Conservation (phyloP, 1,140 invertebrate species). For the Tetragonula clypearis region DNA sequence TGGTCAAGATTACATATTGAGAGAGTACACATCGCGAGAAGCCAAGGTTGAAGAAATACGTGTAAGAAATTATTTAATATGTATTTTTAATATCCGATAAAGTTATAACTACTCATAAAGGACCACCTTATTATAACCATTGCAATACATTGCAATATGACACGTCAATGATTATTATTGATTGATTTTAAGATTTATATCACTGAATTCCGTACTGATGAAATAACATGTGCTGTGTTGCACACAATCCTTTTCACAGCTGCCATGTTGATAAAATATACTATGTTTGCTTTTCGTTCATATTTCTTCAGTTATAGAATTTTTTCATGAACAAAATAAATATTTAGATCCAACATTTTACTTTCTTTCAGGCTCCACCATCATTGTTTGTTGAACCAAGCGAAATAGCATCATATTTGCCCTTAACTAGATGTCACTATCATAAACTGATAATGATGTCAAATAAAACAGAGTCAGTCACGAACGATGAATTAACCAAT, state of each 20-base stretch:
- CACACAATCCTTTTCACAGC: too few relatives aligned
- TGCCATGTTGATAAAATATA: too few relatives aligned
- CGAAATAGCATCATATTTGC: constrained; percentile 82
- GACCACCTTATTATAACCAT: too few relatives aligned
- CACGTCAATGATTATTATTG: too few relatives aligned
- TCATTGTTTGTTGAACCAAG: constrained; percentile 82
- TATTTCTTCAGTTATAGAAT: not conserved
- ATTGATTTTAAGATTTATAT: too few relatives aligned
- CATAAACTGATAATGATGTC: constrained; percentile 78
- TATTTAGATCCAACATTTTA: not conserved
- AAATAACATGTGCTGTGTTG: too few relatives aligned
- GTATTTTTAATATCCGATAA: not conserved
- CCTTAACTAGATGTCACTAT: constrained; percentile 76
- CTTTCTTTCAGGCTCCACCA: constrained; percentile 77
- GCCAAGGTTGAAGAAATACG: constrained; percentile 85
- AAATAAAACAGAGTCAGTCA: constrained; percentile 48
- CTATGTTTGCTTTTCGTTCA: not conserved
- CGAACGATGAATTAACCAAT: constrained; percentile 26
- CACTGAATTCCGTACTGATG: too few relatives aligned
- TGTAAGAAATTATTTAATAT: constrained; percentile 66
- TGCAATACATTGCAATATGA: too few relatives aligned
- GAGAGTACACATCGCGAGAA: constrained; percentile 90
- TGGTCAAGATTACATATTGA: constrained; percentile 87
- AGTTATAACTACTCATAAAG: too few relatives aligned
- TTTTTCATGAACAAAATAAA: not conserved